These are phyloP conservation scores for Drosophila formosana DNA, from an alignment of 2,888 invertebrate species.

Conservation along the genomic window DNA sequence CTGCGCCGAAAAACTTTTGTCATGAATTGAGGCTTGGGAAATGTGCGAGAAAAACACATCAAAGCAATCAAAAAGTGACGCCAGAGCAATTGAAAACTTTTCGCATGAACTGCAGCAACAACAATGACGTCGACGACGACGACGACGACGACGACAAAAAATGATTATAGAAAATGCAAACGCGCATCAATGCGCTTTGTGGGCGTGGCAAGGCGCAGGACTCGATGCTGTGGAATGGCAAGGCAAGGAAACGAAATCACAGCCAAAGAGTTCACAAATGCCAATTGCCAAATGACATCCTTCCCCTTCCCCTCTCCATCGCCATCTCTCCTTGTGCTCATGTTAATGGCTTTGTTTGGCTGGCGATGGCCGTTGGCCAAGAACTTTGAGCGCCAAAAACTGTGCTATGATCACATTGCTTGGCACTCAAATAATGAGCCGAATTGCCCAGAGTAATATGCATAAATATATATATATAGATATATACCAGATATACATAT, in stretches of 20 bases:
- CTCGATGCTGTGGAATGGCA: no score
- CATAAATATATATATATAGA: neutral
- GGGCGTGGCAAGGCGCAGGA: slow-evolving; percentile 2
- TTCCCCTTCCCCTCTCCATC: slow-evolving; percentile 15
- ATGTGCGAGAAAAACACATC: slow-evolving; percentile 81
- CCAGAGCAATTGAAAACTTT: slow-evolving; percentile 80
- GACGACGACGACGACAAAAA: slow-evolving; percentile 12
- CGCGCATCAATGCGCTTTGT: slow-evolving; percentile 53
- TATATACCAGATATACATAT: neutral
- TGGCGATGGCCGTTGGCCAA: slow-evolving; percentile 70
- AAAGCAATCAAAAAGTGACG: slow-evolving; percentile 81
- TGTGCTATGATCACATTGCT: slow-evolving; percentile 35
- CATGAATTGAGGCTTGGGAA: slow-evolving; percentile 78
- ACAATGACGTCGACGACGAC: slow-evolving; percentile 27
- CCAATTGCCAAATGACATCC: slow-evolving; percentile 61
- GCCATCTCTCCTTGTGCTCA: slow-evolving; percentile 37
- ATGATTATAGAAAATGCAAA: slow-evolving; percentile 62
- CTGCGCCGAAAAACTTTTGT: slow-evolving; percentile 72
- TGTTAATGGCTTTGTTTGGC: slow-evolving; percentile 78
- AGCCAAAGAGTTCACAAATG: slow-evolving; percentile 51
- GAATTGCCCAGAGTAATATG: slow-evolving; percentile 3
- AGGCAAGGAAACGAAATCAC: slow-evolving; percentile 16
- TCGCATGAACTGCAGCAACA: slow-evolving; percentile 61
- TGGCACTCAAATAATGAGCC: slow-evolving; percentile 65
- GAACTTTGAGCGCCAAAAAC: slow-evolving; percentile 34